A percentile compares a stretch with the other conserved stretches of the same genome.
phyloP scores from a whole-genome alignment of 1,140 invertebrate genomes.

The Drosophila triauraria region DNA sequence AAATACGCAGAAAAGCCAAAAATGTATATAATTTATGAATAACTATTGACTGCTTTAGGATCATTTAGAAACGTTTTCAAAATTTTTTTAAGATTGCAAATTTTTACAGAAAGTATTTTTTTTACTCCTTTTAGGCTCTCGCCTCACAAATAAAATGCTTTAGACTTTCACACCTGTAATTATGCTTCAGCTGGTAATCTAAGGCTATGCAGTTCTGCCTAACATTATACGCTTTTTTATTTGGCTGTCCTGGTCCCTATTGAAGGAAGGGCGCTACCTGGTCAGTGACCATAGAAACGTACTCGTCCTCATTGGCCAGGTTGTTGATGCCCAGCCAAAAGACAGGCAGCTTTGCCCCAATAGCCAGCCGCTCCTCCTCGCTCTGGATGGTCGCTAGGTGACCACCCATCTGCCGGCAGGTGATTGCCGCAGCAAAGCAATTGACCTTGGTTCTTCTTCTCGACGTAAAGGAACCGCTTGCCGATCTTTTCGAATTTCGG shows the following conservation, averaged over 20 bases:
- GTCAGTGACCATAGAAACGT: background rate
- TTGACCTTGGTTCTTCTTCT: background rate
- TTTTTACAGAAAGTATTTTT: too few relatives aligned
- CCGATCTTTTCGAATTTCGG: background rate
- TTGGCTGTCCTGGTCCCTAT: background rate
- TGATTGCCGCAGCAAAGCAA: background rate
- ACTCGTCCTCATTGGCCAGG: background rate
- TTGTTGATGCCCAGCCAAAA: background rate
- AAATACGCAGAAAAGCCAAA: background rate
- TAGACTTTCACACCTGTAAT: background rate
- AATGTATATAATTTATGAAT: too few relatives aligned
- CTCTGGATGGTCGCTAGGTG: conserved; percentile 1
- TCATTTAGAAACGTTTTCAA: too few relatives aligned
- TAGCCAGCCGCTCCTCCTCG: background rate
- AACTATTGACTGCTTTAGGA: too few relatives aligned
- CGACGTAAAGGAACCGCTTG: background rate
- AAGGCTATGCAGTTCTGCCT: background rate
- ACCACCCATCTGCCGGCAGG: background rate
- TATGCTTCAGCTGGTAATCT: background rate
- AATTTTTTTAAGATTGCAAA: too few relatives aligned
- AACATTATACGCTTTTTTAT: background rate
- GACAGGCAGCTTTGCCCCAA: background rate
- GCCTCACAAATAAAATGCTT: background rate
- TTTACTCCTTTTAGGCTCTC: too few relatives aligned
- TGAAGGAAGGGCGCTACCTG: background rate